These are phyloP conservation scores for Alloplasta piceator DNA, from an alignment of 2,888 invertebrate species.

Conservation along the genomic window DNA sequence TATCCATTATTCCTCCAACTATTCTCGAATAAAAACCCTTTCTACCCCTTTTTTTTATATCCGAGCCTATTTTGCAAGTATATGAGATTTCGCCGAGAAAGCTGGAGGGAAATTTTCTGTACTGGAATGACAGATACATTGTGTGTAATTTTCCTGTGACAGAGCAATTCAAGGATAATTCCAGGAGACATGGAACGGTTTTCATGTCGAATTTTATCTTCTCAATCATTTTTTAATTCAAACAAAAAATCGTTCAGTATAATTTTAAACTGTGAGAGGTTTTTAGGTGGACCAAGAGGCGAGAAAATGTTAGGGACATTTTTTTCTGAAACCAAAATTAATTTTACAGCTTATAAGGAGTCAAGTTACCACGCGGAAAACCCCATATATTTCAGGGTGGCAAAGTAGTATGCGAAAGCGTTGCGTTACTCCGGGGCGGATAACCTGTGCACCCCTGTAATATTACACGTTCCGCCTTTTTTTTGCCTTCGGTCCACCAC, in stretches of 20 bases:
- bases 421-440: constrained; percentile 51
- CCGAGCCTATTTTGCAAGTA: constrained; percentile 61
- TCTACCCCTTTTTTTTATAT: constrained; percentile 51
- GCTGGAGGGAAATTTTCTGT: too few relatives aligned
- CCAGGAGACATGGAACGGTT: too few relatives aligned
- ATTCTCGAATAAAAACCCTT: constrained; percentile 22
- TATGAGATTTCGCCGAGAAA: constrained; percentile 55
- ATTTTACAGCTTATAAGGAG: too few relatives aligned
- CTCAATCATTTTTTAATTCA: too few relatives aligned
- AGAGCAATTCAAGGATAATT: too few relatives aligned
- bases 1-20: neutral
- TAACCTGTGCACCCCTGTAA: constrained; percentile 62
- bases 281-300: too few relatives aligned
- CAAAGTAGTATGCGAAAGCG: constrained; percentile 58
- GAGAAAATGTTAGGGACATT: too few relatives aligned
- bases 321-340: too few relatives aligned
- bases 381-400: neutral
- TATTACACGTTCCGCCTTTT: constrained; percentile 46
- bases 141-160: constrained; percentile 18
- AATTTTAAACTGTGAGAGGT: too few relatives aligned
- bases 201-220: too few relatives aligned
- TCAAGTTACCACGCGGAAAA: too few relatives aligned
- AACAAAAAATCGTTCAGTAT: too few relatives aligned
- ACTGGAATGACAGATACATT: neutral
- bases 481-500: constrained; percentile 45